Percentiles rank a stretch among this genome's conserved stretches.
Evolutionary conservation across 1,140 invertebrate genomes (phyloP).

Genomic region (Pentalonia nigronervosa): DNA sequence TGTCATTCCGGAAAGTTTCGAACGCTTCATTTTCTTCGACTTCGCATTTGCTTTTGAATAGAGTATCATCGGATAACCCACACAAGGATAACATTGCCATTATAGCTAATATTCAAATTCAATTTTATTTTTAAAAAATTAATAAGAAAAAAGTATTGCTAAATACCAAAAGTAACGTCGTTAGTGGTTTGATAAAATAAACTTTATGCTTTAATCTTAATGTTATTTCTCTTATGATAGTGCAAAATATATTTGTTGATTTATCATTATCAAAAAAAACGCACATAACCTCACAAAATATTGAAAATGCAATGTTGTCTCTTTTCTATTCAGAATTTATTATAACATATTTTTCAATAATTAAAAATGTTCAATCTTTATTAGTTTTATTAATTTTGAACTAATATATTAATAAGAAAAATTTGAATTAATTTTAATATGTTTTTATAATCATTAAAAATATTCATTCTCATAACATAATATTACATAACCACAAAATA

Average conservation of each 20-base stretch:
- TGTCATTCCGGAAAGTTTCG: constrained; percentile 34
- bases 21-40: constrained; percentile 51
- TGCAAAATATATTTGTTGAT: constrained; percentile 41
- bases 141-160: background rate
- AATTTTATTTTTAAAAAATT: background rate
- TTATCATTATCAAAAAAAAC: constrained; percentile 41
- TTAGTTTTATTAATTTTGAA: background rate
- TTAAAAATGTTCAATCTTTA: background rate
- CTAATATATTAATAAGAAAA: background rate
- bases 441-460: background rate
- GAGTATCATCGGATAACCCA: constrained; percentile 33
- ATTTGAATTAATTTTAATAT: background rate
- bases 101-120: background rate
- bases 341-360: background rate
- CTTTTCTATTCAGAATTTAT: background rate
- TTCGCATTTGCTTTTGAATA: constrained; percentile 46
- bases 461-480: background rate
- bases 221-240: background rate
- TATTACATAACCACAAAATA: constrained; percentile 46
- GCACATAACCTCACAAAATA: constrained; percentile 32
- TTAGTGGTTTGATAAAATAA: background rate
- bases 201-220: background rate
- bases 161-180: background rate
- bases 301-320: constrained; percentile 2
- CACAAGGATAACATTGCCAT: constrained; percentile 53